Percentiles rank a stretch among this genome's conserved stretches.
phyloP scores from a whole-genome alignment of 2,797 vertebrate species.

The Parotocinclus haroldoi region DNA sequence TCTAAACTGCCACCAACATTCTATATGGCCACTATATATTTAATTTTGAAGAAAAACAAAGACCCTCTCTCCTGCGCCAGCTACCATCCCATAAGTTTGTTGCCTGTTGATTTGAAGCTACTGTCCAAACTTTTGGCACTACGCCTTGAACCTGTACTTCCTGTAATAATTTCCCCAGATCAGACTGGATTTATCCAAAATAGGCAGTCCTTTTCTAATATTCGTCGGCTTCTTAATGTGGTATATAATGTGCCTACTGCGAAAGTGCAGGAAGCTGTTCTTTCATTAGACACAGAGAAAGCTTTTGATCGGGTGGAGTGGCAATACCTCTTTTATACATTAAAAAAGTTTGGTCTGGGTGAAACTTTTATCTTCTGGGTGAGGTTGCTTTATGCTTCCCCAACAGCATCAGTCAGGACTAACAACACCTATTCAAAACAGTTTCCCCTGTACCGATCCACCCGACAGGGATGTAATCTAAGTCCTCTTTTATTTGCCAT shows the following conservation, averaged over 20 bases:
- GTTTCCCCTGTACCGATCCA: background rate
- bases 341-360: conserved; percentile 5
- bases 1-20: too few species aligned
- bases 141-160: background rate
- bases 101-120: too few species aligned
- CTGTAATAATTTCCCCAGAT: background rate
- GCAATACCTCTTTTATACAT: background rate
- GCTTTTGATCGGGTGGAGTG: background rate
- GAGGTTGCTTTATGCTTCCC: background rate
- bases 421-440: background rate
- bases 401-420: background rate
- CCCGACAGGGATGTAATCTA: background rate
- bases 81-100: too few species aligned
- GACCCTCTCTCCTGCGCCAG: too few species aligned
- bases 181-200: background rate
- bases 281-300: background rate
- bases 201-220: background rate
- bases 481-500: conserved; percentile 1
- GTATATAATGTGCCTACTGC: background rate
- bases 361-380: background rate
- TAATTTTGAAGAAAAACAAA: too few species aligned
- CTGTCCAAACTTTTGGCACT: too few species aligned
- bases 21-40: too few species aligned
- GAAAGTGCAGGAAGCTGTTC: background rate
- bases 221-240: background rate